Base-by-base conservation (phyloP, 92 coral and sea anemone genomes). In the Virgularia gustaviana region DNA sequence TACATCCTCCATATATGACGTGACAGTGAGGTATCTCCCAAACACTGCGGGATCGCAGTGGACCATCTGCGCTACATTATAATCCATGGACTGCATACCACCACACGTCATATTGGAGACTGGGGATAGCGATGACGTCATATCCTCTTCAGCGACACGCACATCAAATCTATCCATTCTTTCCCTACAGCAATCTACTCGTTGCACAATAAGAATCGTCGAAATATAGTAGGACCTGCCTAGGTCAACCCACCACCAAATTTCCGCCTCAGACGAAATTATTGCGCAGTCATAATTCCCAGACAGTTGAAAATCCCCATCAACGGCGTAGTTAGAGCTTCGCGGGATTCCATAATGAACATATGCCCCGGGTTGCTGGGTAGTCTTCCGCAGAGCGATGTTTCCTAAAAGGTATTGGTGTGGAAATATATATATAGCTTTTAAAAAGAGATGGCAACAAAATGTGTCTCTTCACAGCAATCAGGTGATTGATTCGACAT, bases 21-120 rank as follows among this genome's bases (percentile, higher is more conserved):
- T 15, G 10, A 63, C 39, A 35, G 70, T 63, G 30, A 63, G 28
- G 39, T 35, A 63, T 18, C 44, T 29, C 39, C 70, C 70, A 37
- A 36, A 63, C 3, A 30, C n/a, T 27, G 29, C 29, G 6, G 65
- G 65, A 11, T 63, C 49, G 44, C 70, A 63, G 1, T 22, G 30
- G n/a, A 39, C 42, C 2, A 43, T 27, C 32, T 20, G 9, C 5
- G 70, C 19, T 0, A 3, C 15, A n/a, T 22, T 1, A 63, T 57
- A 10, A 25, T 16, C 36, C 51, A 63, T 2, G 20, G 70, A 63
- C 36, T 37, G 27, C 15, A 37, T 13, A 20, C 11, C 70, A 6
- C 29, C 70, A 39, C 70, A 63, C 39, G 28, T 41, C 9, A 52
- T 30, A 63, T 63, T 63, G 6, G 25, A 36, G 1, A 63, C 49